Conservation (phyloP, 1,140 invertebrate species). For the Aporrectodea caliginosa region DNA sequence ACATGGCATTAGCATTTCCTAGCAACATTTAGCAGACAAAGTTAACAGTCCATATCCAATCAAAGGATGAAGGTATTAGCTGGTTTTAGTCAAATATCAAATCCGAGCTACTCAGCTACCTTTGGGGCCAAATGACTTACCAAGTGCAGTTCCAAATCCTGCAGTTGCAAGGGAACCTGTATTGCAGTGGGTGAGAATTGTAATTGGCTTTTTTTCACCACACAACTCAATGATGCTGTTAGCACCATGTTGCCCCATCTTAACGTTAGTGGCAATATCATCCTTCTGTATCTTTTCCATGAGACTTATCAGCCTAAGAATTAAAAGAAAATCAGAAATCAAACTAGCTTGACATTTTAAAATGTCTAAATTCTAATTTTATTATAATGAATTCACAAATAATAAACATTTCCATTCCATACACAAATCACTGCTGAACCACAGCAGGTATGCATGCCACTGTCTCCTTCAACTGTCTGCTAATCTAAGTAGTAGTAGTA, state of each 20-base stretch:
- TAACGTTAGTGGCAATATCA: constrained; percentile 80
- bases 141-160: constrained; percentile 94
- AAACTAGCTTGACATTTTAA: too few relatives aligned
- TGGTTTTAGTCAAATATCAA: background rate
- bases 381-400: too few relatives aligned
- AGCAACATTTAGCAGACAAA: too few relatives aligned
- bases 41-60: constrained; percentile 10
- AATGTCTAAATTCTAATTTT: too few relatives aligned
- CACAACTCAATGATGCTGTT: constrained; percentile 65
- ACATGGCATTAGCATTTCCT: background rate
- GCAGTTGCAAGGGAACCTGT: constrained; percentile 95
- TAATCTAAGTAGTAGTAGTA: too few relatives aligned
- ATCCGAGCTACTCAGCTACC: constrained; percentile 17
- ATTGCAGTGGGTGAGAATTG: constrained; percentile 92
- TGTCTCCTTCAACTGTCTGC: too few relatives aligned
- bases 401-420: too few relatives aligned
- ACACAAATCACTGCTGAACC: too few relatives aligned
- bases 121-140: too few relatives aligned
- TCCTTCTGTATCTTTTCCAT: constrained; percentile 78
- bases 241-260: constrained; percentile 77
- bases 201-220: constrained; percentile 54
- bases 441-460: too few relatives aligned
- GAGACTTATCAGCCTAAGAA: constrained; percentile 66
- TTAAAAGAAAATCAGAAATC: too few relatives aligned
- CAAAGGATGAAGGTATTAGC: background rate